Evolutionary conservation across 2,888 invertebrate genomes (phyloP).

Genomic region (Volucella inanis): DNA sequence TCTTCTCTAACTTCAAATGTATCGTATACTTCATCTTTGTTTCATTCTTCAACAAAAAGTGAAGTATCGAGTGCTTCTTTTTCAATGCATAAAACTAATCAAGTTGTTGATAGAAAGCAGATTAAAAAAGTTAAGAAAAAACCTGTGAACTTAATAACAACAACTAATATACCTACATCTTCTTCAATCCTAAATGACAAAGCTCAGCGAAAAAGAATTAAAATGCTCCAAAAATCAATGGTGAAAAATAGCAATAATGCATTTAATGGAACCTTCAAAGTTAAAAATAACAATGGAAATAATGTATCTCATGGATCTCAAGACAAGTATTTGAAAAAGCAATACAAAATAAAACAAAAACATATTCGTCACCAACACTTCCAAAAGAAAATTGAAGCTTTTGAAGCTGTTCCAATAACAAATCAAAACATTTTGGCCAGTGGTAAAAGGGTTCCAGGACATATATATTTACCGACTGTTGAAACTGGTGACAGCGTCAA

Average conservation of each 20-base stretch:
- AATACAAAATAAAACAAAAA: slow-evolving; percentile 63
- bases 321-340: slow-evolving; percentile 61
- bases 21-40: neutral
- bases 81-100: slow-evolving; percentile 39
- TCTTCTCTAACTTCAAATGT: slow-evolving; percentile 12
- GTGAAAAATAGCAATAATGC: slow-evolving; percentile 39
- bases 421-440: neutral
- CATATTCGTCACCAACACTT: slow-evolving; percentile 48
- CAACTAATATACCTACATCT: slow-evolving; percentile 12
- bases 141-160: slow-evolving; percentile 18
- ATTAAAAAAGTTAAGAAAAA: slow-evolving; percentile 78
- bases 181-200: slow-evolving; percentile 76
- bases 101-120: slow-evolving; percentile 57
- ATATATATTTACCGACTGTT: neutral
- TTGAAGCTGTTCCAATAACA: neutral
- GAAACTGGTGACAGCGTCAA: neutral
- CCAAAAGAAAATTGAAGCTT: slow-evolving; percentile 52
- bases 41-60: slow-evolving; percentile 10
- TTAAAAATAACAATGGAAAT: slow-evolving; percentile 31
- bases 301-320: slow-evolving; percentile 7
- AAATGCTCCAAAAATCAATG: slow-evolving; percentile 78
- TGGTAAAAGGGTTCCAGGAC: neutral
- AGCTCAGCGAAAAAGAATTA: slow-evolving; percentile 78
- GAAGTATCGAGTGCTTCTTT: slow-evolving; percentile 30
- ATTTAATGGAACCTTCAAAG: slow-evolving; percentile 27